phyloP scores from a whole-genome alignment of 2,797 vertebrate genomes.

The Sternotherus odoratus region DNA sequence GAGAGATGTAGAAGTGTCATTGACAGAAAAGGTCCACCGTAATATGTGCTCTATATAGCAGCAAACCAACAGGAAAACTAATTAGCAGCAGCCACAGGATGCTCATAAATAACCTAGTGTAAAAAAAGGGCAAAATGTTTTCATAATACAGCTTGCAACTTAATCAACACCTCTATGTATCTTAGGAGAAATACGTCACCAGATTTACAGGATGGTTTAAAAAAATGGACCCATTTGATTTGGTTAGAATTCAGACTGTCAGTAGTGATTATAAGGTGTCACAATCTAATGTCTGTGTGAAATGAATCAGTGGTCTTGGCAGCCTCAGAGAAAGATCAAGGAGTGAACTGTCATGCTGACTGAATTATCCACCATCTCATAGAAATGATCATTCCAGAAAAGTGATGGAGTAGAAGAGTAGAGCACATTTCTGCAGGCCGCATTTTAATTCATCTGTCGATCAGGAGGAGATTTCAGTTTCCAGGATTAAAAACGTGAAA shows the following conservation, averaged over 20 bases:
- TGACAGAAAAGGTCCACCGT: slow-evolving; percentile 19
- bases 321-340: not conserved
- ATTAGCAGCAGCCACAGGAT: slow-evolving; percentile 35
- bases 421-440: not conserved
- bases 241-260: not conserved
- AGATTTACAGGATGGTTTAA: not conserved
- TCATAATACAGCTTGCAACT: slow-evolving; percentile 19
- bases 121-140: not conserved
- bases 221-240: not conserved
- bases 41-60: not conserved
- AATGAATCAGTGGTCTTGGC: not conserved
- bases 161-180: not conserved
- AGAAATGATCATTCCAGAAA: not conserved
- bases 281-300: not conserved
- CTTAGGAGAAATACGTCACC: slow-evolving; percentile 22
- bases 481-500: not conserved
- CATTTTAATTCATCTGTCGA: not conserved
- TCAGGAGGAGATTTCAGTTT: not conserved
- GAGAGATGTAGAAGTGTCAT: not conserved
- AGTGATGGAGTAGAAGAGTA: not conserved
- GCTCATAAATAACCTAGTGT: slow-evolving; percentile 29
- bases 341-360: not conserved
- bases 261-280: not conserved
- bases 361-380: not conserved
- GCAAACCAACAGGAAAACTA: slow-evolving; percentile 45